These are phyloP conservation scores for Parasteatoda lunata DNA, from an alignment of 2,888 invertebrate species.

Conservation along the genomic window DNA sequence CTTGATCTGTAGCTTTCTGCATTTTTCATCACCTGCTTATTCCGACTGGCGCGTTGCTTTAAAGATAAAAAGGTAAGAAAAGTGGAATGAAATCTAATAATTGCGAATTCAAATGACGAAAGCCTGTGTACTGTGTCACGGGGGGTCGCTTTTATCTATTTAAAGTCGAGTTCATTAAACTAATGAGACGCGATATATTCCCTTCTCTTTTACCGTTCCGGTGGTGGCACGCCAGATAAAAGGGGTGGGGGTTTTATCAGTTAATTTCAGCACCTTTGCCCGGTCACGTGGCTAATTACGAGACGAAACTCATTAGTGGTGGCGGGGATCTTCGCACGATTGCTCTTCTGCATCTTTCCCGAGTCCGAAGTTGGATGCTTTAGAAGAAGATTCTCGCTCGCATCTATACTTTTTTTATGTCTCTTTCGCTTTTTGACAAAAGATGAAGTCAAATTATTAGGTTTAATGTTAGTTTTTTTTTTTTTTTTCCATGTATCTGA, in stretches of 20 bases:
- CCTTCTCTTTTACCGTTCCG: constrained; percentile 27
- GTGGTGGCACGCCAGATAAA: constrained; percentile 56
- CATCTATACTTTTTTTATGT: not conserved
- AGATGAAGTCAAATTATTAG: not conserved
- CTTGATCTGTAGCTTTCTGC: too few relatives aligned
- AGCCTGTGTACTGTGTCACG: constrained; percentile 16
- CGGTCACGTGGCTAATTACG: constrained; percentile 64
- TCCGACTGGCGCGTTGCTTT: constrained; percentile 21
- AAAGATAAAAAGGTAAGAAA: constrained; percentile 16
- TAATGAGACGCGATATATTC: constrained; percentile 46
- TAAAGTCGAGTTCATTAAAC: constrained; percentile 65
- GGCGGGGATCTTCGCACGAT: constrained; percentile 37
- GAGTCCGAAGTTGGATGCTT: not conserved
- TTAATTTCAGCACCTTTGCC: constrained; percentile 64
- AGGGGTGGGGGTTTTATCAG: constrained; percentile 58
- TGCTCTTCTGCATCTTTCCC: constrained; percentile 39
- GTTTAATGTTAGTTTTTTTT: not conserved
- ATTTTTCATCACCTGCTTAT: not conserved
- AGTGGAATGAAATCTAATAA: constrained; percentile 41
- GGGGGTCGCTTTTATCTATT: constrained; percentile 60
- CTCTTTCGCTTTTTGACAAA: not conserved
- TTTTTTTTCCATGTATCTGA: not conserved
- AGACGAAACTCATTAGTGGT: constrained; percentile 56
- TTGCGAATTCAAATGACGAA: constrained; percentile 21
- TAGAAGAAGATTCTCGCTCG: not conserved